phyloP scores from a whole-genome alignment of 2,113 vertebrate species.

The Eira barbara region DNA sequence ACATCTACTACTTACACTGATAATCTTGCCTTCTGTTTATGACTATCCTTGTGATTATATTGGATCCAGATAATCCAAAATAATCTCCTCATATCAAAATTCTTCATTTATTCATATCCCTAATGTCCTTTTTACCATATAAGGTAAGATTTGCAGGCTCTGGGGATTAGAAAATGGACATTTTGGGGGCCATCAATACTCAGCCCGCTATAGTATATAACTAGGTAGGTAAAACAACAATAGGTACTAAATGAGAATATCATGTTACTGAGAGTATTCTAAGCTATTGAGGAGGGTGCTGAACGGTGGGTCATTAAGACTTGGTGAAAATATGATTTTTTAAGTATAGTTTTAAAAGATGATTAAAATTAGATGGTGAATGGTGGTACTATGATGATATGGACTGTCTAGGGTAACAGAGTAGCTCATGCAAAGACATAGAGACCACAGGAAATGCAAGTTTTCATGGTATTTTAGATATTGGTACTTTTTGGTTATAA shows the following conservation, averaged over 20 bases:
- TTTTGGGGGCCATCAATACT: background rate
- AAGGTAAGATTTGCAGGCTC: background rate
- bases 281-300: background rate
- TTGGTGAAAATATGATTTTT: background rate
- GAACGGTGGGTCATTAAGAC: background rate
- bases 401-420: background rate
- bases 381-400: background rate
- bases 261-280: background rate
- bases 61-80: background rate
- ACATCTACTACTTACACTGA: background rate
- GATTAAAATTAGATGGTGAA: background rate
- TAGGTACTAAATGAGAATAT: background rate
- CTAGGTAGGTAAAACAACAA: background rate
- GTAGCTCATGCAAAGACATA: background rate
- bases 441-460: background rate
- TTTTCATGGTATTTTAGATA: background rate
- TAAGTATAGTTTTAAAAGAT: background rate
- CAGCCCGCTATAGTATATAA: background rate
- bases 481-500: background rate
- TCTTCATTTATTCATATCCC: background rate
- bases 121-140: background rate
- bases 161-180: background rate
- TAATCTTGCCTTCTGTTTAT: background rate
- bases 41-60: background rate
- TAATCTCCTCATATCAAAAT: background rate